Evolutionary conservation across 2,888 invertebrate species (phyloP), one percentile per base, ranked within the genome.

Genomic region (Phyllotreta striolata): DNA sequence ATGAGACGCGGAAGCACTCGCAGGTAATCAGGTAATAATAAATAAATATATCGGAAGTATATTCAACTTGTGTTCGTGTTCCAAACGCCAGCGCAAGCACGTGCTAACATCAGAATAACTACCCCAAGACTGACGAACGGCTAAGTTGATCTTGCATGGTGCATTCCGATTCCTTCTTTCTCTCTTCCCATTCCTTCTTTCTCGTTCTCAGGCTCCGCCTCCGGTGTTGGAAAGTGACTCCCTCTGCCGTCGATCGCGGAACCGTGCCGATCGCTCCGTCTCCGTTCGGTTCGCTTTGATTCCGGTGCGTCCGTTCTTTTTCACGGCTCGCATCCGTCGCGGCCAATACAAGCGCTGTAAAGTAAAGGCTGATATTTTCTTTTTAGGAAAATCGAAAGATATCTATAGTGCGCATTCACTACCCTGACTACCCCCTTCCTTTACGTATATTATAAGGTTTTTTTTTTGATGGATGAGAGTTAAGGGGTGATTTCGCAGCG

Each of bases 141-240:
- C 72, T 62, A 66, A 68, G 56, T 70, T 74, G 74, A 72, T 76
- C 78, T 77, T 77, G 83, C 85, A 83, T 82, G 84, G 85, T 86
- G 85, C 85, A 86, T 86, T 85, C 84, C 83, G 84, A 84, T 72
- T 75, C 71, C 74, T 71, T 73, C 62, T 66, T 60, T 55, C 67
- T 67, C 68, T 66, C 71, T 74, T 71, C 73, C 62, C 66, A 60
- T 55, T 68, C 68, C 68, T 66, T 70, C 71, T 73, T 76, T 71
- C 75, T 75, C 84, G 82, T 83, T 82, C 82, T 83, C 82, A 24
- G 24, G 85, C 87, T 84, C 86, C 87, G 86, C 87, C 87, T 84
- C 83, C 83, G 83, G 83, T 85, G 86, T 80, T 80, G 81, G 77
- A 76, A 74, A 73, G 72, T 74, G 80, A 77, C 80, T 79, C 78